Evolutionary conservation across 2,113 vertebrate genomes (phyloP).

Genomic region (Nyctibius bracteatus): DNA sequence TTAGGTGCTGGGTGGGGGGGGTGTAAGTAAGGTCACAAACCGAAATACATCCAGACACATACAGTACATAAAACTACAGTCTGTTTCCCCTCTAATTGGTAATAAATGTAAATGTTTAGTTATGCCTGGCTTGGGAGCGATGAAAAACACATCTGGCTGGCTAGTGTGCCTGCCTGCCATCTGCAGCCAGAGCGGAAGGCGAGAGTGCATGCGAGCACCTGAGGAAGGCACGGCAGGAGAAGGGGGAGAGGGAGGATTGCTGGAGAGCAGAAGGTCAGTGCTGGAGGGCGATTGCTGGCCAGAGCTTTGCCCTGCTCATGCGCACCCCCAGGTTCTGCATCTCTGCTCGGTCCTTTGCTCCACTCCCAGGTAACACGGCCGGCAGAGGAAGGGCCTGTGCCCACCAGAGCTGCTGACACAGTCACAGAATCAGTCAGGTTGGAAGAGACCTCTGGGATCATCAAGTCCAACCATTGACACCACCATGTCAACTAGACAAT

Average conservation of each 20-base stretch:
- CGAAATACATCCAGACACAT: conserved; percentile 69
- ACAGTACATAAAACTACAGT: conserved; percentile 78
- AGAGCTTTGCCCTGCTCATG: not conserved
- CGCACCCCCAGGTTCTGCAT: not conserved
- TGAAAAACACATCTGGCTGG: conserved; percentile 80
- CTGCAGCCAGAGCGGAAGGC: conserved; percentile 43
- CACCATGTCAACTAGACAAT: too few species aligned
- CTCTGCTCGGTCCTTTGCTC: not conserved
- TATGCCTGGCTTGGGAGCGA: conserved; percentile 79
- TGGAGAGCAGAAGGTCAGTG: not conserved
- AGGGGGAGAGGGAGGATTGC: not conserved
- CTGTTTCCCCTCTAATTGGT: conserved; percentile 81
- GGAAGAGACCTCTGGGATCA: too few species aligned
- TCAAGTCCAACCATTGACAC: too few species aligned
- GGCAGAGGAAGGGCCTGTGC: not conserved
- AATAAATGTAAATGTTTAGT: conserved; percentile 86
- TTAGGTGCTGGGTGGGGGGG: not conserved
- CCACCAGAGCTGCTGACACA: not conserved
- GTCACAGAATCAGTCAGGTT: too few species aligned
- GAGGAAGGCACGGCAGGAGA: not conserved
- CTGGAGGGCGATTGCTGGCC: not conserved
- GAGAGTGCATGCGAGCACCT: not conserved
- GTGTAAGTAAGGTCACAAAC: conserved; percentile 53
- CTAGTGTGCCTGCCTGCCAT: conserved; percentile 70
- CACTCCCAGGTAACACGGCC: not conserved